A percentile compares a stretch with the other conserved stretches of the same genome.
Evolutionary conservation across 1,140 invertebrate species (phyloP).

Genomic region (Bombus soroeensis): DNA sequence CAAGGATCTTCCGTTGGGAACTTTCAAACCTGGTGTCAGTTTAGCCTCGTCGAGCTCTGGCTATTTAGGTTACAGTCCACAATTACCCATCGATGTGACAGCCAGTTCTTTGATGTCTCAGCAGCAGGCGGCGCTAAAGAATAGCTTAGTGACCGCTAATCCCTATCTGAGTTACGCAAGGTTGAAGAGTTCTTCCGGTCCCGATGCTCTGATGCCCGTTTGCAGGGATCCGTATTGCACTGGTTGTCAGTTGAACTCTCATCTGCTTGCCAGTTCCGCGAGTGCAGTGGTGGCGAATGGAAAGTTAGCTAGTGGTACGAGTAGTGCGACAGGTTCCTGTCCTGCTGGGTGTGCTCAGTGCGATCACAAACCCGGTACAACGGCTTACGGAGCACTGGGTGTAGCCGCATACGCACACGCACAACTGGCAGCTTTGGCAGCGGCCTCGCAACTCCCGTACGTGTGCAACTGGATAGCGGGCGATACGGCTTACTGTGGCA

Average conservation of each 20-base stretch:
- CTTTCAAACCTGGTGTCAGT: constrained; percentile 85
- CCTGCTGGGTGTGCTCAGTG: constrained; percentile 95
- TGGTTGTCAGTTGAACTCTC: constrained; percentile 93
- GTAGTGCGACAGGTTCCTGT: constrained; percentile 85
- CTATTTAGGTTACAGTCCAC: constrained; percentile 83
- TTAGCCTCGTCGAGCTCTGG: constrained; percentile 84
- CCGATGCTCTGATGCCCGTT: constrained; percentile 86
- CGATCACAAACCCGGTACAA: constrained; percentile 88
- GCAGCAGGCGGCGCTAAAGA: constrained; percentile 87
- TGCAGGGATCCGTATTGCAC: constrained; percentile 96
- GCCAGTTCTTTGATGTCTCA: constrained; percentile 88
- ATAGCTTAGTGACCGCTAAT: constrained; percentile 84
- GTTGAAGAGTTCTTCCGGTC: constrained; percentile 85
- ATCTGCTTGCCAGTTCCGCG: constrained; percentile 84
- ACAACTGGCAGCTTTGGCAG: constrained; percentile 88
- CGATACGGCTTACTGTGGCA: constrained; percentile 94
- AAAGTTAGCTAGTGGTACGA: constrained; percentile 50
- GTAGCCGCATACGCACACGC: constrained; percentile 88
- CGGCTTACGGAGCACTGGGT: constrained; percentile 74
- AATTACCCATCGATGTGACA: constrained; percentile 88
- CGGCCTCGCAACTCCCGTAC: constrained; percentile 89
- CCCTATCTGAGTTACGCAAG: constrained; percentile 89
- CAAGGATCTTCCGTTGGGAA: constrained; percentile 86
- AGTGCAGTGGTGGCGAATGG: constrained; percentile 85
- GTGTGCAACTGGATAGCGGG: constrained; percentile 96